phyloP scores from a whole-genome alignment of 2,888 invertebrate genomes.

The Athalia circularis region DNA sequence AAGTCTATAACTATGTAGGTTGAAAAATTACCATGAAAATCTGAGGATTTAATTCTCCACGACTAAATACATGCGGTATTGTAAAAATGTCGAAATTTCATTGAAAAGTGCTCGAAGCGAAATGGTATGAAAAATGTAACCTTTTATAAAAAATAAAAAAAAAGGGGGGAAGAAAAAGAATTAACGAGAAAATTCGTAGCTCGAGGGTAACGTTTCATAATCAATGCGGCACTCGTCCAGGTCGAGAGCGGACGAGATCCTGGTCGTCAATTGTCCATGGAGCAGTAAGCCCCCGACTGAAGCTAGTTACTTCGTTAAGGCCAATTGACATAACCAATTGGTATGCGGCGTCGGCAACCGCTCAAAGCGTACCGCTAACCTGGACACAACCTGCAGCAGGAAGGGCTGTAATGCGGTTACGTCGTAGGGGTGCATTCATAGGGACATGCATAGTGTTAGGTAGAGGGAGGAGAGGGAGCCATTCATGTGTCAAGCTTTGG shows the following conservation, averaged over 20 bases:
- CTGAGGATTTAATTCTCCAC: not conserved
- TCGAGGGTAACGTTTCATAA: not conserved
- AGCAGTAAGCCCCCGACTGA: slow-evolving; percentile 26
- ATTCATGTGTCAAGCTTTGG: not conserved
- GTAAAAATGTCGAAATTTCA: too few relatives aligned
- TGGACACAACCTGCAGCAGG: slow-evolving; percentile 47
- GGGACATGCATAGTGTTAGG: not conserved
- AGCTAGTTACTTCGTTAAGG: slow-evolving; percentile 67
- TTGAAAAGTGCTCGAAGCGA: too few relatives aligned
- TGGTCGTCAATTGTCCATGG: slow-evolving; percentile 42
- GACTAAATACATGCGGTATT: not conserved
- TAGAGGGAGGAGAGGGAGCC: not conserved
- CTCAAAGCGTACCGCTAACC: slow-evolving; percentile 61
- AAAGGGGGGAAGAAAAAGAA: too few relatives aligned
- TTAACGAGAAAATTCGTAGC: too few relatives aligned
- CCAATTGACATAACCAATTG: slow-evolving; percentile 73
- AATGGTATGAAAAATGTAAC: too few relatives aligned
- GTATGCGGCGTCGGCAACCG: slow-evolving; percentile 65
- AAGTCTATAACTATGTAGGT: not conserved
- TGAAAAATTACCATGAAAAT: too few relatives aligned
- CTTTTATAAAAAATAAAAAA: too few relatives aligned
- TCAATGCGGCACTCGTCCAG: slow-evolving; percentile 17
- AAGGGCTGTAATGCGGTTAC: slow-evolving; percentile 63
- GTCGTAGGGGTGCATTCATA: slow-evolving; percentile 11
- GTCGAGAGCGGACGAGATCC: not conserved